A percentile compares a stretch with the other conserved stretches of the same genome.
These are phyloP conservation scores for Apoda limacodes DNA, from an alignment of 2,888 invertebrate species.

Conservation along the genomic window DNA sequence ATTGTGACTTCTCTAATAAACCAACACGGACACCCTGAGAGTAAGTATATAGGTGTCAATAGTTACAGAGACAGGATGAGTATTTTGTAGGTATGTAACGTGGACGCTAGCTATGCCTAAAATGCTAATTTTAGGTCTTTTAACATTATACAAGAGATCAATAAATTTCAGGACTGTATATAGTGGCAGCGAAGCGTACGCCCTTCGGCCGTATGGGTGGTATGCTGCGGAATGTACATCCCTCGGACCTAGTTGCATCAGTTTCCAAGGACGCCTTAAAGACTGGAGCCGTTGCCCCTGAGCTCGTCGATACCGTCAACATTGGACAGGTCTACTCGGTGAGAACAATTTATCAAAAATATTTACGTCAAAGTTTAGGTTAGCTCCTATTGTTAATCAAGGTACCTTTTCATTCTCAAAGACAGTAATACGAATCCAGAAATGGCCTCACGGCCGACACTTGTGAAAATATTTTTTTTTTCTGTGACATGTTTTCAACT, in stretches of 20 bases:
- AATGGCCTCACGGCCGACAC: no score
- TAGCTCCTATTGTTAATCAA: background rate
- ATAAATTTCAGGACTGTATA: conserved; percentile 84
- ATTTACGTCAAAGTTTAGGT: background rate
- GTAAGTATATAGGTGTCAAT: no score
- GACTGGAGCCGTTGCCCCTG: conserved; percentile 82
- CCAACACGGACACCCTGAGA: no score
- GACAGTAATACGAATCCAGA: no score
- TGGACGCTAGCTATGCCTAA: no score
- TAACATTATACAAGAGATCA: no score
- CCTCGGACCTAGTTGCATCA: conserved; percentile 81
- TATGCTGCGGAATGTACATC: conserved; percentile 74
- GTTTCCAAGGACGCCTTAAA: conserved; percentile 84
- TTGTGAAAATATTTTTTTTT: no score
- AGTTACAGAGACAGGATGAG: background rate
- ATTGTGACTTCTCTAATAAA: no score
- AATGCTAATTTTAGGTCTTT: no score
- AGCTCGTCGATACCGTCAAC: conserved; percentile 86
- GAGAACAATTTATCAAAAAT: conserved; percentile 17
- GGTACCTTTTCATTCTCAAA: background rate
- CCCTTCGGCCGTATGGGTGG: conserved; percentile 97
- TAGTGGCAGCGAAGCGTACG: conserved; percentile 95
- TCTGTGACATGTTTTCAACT: no score
- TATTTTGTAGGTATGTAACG: background rate
- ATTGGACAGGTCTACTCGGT: conserved; percentile 88